These are phyloP conservation scores for Mastomys natalensis DNA, from an alignment of 2,113 vertebrate species.

Conservation along the genomic window DNA sequence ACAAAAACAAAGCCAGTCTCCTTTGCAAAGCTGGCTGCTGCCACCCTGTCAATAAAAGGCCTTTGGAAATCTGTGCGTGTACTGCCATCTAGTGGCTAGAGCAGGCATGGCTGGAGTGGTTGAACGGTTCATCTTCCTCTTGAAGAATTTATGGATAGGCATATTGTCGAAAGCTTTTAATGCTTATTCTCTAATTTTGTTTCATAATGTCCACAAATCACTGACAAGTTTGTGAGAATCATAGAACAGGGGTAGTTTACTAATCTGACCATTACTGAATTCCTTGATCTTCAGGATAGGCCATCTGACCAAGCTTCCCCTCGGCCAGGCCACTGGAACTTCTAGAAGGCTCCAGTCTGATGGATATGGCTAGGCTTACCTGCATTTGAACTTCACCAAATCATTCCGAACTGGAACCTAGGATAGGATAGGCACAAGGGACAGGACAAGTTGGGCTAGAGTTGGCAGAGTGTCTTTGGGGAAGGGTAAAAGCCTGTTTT, in stretches of 20 bases:
- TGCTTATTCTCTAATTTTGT: background rate
- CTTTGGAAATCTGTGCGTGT: conserved; percentile 76
- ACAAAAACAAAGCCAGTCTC: background rate
- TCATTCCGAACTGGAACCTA: too few relatives aligned
- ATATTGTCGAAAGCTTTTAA: background rate
- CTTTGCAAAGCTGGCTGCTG: background rate
- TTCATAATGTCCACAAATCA: background rate
- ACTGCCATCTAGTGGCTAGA: conserved; percentile 87
- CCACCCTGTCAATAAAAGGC: background rate
- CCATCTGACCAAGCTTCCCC: too few relatives aligned
- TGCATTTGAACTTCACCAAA: too few relatives aligned
- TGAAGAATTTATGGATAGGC: background rate
- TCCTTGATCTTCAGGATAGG: too few relatives aligned
- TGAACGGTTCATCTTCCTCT: background rate
- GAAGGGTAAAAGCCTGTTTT: background rate
- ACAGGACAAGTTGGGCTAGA: background rate
- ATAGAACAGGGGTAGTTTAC: background rate
- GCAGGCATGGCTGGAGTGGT: background rate
- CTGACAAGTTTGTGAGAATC: background rate
- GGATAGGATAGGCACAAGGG: too few relatives aligned
- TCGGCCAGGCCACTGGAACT: too few relatives aligned
- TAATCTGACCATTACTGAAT: too few relatives aligned
- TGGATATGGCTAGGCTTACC: too few relatives aligned
- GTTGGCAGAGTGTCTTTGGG: background rate
- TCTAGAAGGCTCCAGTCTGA: too few relatives aligned